A percentile compares a stretch with the other conserved stretches of the same genome.
phyloP scores from a whole-genome alignment of 2,113 vertebrate genomes.

The Triplophysa siluroides region DNA sequence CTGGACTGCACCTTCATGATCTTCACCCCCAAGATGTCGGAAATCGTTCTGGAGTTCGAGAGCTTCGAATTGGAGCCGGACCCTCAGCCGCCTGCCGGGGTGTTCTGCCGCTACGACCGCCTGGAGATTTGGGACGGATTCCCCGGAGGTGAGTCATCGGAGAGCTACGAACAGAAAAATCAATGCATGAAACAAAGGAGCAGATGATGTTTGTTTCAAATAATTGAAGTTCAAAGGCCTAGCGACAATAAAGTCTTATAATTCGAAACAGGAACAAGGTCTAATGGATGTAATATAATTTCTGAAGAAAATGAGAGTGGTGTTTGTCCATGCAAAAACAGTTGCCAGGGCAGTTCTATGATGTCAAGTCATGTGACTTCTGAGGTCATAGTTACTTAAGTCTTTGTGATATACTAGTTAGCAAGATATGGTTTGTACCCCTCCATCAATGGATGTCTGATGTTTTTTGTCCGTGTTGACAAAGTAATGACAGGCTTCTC shows the following conservation, averaged over 20 bases:
- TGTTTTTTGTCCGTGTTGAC: background rate
- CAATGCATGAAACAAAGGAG: constrained; percentile 9
- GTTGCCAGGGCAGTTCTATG: background rate
- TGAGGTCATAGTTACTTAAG: background rate
- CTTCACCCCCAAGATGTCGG: constrained; percentile 94
- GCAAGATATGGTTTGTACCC: background rate
- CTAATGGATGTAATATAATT: background rate
- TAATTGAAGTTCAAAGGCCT: background rate
- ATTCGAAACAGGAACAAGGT: background rate
- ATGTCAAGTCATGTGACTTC: background rate
- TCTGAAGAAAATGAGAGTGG: background rate
- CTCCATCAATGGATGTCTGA: background rate
- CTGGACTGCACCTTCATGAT: constrained; percentile 98
- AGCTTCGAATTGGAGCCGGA: constrained; percentile 96
- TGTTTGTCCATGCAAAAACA: no score
- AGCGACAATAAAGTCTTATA: background rate
- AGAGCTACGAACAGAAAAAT: background rate
- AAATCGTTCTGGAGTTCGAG: constrained; percentile 96
- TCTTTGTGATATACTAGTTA: background rate
- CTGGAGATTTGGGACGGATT: constrained; percentile 98
- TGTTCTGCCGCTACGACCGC: constrained; percentile 92
- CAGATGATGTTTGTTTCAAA: background rate
- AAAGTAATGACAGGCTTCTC: background rate
- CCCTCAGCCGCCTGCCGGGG: constrained; percentile 84
- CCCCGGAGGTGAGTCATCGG: constrained; percentile 83